Evolutionary conservation across 1,140 invertebrate genomes (phyloP).

Genomic region (Nephotettix cincticeps): DNA sequence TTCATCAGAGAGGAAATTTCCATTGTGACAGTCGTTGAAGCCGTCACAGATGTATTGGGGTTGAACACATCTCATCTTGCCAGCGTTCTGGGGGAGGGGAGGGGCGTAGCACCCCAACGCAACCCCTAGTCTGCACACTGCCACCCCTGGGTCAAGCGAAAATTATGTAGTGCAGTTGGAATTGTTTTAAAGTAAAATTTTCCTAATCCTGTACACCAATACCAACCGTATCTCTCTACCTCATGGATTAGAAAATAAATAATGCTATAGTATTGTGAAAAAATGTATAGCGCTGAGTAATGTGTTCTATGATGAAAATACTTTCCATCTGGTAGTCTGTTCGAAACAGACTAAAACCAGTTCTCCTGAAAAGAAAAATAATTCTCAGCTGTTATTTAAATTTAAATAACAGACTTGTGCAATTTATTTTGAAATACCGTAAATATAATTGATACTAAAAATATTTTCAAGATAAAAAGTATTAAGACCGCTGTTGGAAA

Average conservation of each 20-base stretch:
- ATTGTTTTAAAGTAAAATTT: background rate
- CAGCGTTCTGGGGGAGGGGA: background rate
- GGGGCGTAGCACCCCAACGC: constrained; percentile 31
- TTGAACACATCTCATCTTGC: constrained; percentile 40
- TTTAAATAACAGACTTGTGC: background rate
- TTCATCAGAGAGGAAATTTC: constrained; percentile 47
- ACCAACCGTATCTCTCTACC: background rate
- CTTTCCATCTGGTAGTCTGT: background rate
- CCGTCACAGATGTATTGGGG: constrained; percentile 48
- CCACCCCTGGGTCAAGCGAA: constrained; percentile 10
- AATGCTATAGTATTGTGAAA: background rate
- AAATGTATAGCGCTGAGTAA: background rate
- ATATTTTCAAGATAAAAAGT: no score
- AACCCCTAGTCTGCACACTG: constrained; percentile 22
- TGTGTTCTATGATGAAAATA: background rate
- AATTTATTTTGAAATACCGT: background rate
- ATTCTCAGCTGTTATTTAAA: no score
- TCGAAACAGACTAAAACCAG: no score
- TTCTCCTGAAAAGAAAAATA: no score
- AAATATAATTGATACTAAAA: no score
- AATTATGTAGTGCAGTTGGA: background rate
- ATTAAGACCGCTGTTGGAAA: no score
- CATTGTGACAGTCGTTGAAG: constrained; percentile 49
- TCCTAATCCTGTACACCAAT: background rate
- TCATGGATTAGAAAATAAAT: background rate